Evolutionary conservation across 2,113 vertebrate genomes (phyloP), one percentile per base, ranked within the genome.

Genomic region (Thunnus thynnus): DNA sequence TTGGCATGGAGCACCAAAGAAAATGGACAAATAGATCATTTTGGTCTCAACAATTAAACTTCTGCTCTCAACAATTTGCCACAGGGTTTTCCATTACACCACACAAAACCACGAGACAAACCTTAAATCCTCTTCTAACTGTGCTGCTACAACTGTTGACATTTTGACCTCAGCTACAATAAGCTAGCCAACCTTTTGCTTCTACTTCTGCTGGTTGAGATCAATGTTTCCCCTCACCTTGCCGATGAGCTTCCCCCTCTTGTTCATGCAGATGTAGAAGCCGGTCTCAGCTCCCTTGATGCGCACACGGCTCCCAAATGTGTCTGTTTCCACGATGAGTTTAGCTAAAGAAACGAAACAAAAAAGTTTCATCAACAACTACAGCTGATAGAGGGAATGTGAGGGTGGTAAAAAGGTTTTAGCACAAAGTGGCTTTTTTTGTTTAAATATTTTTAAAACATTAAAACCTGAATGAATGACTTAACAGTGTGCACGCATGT

Each of bases 241-340:
- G 92, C 98, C 98, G 5, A 99, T 96, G 90, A 99, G 95, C 87
- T 99, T 99, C 55, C 98, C 98, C 65, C 95, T 97, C 92, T 98
- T 99, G 95, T 98, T 99, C 98, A 99, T 99, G 91, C 98, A 99
- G 96, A 99, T 98, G 91, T 99, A 99, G 85, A 97, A 95, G 17
- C 98, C 98, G 0, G 97, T 99, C 93, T 98, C 97, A 0, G 98
- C 98, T 57, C 98, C 98, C 78, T 97, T 97, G 74, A 99, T 98
- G 58, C 98, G 97, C 72, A 99, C 98, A 0, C 97, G 95, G 93
- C 98, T 99, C 79, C 98, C 98, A 11, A 99, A 99, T 0, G 98
- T 99, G 91, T 99, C 98, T 0, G 98, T 99, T 92, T 99, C 98
- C 90, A 99, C 98, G 0, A 99, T 96, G 85, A 99, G 97, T 91